A percentile compares a stretch with the other conserved stretches of the same genome.
phyloP scores from a whole-genome alignment of 2,113 vertebrate genomes.

The Osmerus mordax region DNA sequence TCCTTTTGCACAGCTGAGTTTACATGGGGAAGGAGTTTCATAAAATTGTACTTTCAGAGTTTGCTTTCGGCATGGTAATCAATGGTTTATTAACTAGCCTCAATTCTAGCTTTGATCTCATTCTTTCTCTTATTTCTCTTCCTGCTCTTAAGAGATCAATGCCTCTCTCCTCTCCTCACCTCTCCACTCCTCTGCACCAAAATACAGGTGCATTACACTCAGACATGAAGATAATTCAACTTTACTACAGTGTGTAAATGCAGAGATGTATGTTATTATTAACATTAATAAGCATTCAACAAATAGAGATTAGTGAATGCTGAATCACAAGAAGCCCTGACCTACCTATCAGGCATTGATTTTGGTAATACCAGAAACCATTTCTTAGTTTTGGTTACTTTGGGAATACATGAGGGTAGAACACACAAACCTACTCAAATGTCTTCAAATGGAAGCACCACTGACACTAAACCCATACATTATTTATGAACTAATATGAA shows the following conservation, averaged over 20 bases:
- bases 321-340: too few relatives aligned
- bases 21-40: constrained; percentile 54
- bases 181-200: background rate
- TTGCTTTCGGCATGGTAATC: constrained; percentile 57
- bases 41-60: constrained; percentile 44
- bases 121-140: background rate
- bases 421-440: constrained; percentile 4
- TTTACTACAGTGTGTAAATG: background rate
- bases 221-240: too few relatives aligned
- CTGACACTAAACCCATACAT: constrained; percentile 12
- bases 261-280: too few relatives aligned
- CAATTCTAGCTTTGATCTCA: constrained; percentile 28
- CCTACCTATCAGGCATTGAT: too few relatives aligned
- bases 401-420: constrained; percentile 2
- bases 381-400: background rate
- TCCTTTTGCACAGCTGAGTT: constrained; percentile 55
- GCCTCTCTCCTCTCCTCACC: background rate
- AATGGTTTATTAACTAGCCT: constrained; percentile 66
- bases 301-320: too few relatives aligned
- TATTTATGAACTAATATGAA: constrained; percentile 41
- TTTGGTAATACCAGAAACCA: too few relatives aligned
- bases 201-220: background rate
- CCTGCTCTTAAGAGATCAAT: background rate
- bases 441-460: background rate
- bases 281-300: too few relatives aligned